A percentile compares a stretch with the other conserved stretches of the same genome.
Conservation (phyloP, 2,797 vertebrate genomes). For the Emydoidea blandingii region DNA sequence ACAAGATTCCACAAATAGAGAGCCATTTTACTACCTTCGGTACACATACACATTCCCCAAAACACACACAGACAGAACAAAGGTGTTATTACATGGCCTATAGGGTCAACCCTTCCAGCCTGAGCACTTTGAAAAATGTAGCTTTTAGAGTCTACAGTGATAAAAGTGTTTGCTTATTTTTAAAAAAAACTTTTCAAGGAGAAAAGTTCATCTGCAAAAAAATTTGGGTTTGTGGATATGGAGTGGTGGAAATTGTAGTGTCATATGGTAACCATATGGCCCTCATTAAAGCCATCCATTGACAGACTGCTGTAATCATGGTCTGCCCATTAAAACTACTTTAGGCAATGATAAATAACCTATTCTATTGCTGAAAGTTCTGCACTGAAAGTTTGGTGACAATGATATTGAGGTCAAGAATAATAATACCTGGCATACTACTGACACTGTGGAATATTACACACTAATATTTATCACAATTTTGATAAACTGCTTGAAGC, state of each 20-base stretch:
- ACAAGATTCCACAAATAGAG: not conserved
- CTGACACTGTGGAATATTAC: not conserved
- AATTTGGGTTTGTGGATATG: conserved; percentile 11
- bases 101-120: not conserved
- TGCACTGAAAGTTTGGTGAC: conserved; percentile 21
- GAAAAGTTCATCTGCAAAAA: conserved; percentile 28
- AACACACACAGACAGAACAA: not conserved
- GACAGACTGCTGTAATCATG: conserved; percentile 12
- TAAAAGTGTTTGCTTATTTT: conserved; percentile 37
- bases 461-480: conserved; percentile 8
- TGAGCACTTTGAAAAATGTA: not conserved
- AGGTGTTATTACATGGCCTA: not conserved
- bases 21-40: not conserved
- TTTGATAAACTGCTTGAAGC: conserved; percentile 25
- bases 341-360: conserved; percentile 27
- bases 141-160: conserved; percentile 3
- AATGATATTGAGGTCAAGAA: conserved; percentile 14
- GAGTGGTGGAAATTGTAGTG: not conserved
- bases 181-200: not conserved
- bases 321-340: conserved; percentile 39
- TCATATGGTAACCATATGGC: conserved; percentile 45
- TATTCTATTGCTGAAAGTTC: conserved; percentile 16
- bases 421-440: not conserved
- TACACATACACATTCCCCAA: not conserved
- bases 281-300: conserved; percentile 49